Conservation (phyloP, 1,140 invertebrate species). For the Hypsibius dujardini region DNA sequence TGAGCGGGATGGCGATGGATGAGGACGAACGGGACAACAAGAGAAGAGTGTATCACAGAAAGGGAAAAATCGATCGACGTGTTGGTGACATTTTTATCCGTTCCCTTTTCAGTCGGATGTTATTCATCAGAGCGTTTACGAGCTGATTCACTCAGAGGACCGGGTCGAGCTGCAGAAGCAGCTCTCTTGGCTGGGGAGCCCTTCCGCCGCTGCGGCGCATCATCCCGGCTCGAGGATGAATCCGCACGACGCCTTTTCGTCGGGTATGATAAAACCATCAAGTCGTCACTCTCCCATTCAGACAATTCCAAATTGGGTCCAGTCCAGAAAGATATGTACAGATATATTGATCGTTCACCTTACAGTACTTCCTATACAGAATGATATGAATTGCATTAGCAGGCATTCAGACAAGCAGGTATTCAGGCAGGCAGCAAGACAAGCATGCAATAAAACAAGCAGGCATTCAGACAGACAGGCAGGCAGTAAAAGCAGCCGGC, state of each 20-base stretch:
- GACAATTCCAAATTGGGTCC: background rate
- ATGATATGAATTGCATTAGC: too few relatives aligned
- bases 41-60: too few relatives aligned
- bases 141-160: conserved; percentile 95
- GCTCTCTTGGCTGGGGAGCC: conserved; percentile 34
- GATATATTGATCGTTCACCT: background rate
- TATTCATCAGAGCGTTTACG: conserved; percentile 94
- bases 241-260: background rate
- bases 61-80: too few relatives aligned
- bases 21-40: too few relatives aligned
- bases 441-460: too few relatives aligned
- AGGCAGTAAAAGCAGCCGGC: too few relatives aligned
- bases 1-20: too few relatives aligned
- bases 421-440: too few relatives aligned
- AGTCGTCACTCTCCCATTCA: background rate
- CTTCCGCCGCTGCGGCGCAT: conserved; percentile 13
- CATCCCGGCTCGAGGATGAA: background rate
- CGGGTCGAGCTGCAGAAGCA: conserved; percentile 88
- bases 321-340: background rate
- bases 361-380: too few relatives aligned
- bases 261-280: background rate
- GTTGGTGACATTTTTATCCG: background rate
- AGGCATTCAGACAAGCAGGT: too few relatives aligned
- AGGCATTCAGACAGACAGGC: too few relatives aligned
- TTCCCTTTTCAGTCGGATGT: conserved; percentile 73